Conservation (phyloP, 2,113 vertebrate genomes). For the Pituophis catenifer region DNA sequence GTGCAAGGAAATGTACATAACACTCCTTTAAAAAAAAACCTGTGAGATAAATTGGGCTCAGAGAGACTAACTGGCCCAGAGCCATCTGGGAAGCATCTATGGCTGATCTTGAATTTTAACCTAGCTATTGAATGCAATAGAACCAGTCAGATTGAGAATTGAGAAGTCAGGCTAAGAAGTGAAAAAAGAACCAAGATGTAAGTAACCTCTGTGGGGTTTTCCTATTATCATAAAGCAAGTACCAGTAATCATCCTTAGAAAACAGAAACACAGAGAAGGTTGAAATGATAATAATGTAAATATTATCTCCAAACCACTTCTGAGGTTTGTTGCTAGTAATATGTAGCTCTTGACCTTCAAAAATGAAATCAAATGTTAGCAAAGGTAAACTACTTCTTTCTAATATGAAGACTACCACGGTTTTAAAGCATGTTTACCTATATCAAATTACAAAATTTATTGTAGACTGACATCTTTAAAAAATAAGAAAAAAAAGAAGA, state of each 20-base stretch:
- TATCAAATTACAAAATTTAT: not conserved
- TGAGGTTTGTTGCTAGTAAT: not conserved
- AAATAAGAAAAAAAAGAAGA: not conserved
- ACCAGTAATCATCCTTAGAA: not conserved
- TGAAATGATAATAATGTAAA: not conserved
- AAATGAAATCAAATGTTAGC: conserved; percentile 10
- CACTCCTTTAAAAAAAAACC: not conserved
- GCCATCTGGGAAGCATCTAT: not conserved
- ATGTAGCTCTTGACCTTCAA: not conserved
- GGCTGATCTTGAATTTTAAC: not conserved
- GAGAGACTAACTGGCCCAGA: not conserved
- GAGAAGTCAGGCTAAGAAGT: not conserved
- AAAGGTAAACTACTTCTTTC: not conserved
- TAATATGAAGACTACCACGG: not conserved
- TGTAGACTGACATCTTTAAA: not conserved
- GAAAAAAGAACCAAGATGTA: not conserved
- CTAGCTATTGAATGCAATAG: not conserved
- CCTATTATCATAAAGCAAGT: not conserved
- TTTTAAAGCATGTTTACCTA: not conserved
- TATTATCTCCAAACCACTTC: not conserved
- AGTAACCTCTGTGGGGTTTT: not conserved
- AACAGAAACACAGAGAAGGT: not conserved
- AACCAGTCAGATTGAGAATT: not conserved
- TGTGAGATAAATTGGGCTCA: not conserved
- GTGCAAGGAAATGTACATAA: not conserved